phyloP scores from a whole-genome alignment of 2,113 vertebrate genomes.

The Salvator merianae region DNA sequence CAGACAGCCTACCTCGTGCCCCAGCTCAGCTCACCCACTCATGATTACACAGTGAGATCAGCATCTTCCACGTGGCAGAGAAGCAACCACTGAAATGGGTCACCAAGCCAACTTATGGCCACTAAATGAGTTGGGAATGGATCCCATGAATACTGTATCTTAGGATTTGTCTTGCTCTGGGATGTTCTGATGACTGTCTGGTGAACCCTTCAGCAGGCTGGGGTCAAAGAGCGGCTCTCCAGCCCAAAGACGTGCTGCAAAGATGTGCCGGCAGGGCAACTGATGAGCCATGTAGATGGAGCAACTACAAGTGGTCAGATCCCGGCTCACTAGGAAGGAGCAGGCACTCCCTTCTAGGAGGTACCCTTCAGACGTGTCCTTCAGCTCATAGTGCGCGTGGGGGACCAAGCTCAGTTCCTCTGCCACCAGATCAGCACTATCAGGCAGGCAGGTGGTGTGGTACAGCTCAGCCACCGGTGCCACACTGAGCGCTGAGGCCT shows the following conservation, averaged over 20 bases:
- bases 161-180: not conserved
- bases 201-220: not conserved
- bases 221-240: conserved; percentile 36
- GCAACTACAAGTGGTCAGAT: conserved; percentile 33
- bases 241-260: conserved; percentile 34
- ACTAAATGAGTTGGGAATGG: too few relatives aligned
- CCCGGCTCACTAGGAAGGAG: conserved; percentile 28
- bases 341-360: conserved; percentile 20
- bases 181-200: not conserved
- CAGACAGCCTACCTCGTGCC: not conserved
- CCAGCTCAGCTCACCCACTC: not conserved
- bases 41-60: not conserved
- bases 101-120: not conserved
- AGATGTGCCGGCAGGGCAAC: conserved; percentile 41
- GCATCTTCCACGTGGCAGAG: not conserved
- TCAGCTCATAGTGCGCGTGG: not conserved
- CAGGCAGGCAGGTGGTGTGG: not conserved
- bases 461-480: conserved; percentile 5
- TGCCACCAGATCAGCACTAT: not conserved
- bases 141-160: too few relatives aligned
- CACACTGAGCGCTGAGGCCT: not conserved
- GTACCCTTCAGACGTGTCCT: conserved; percentile 17
- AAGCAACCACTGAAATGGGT: too few relatives aligned
- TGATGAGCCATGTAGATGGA: conserved; percentile 26
- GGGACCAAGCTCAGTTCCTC: conserved; percentile 29